phyloP scores from a whole-genome alignment of 2,888 invertebrate species.

The Acleris emargana region DNA sequence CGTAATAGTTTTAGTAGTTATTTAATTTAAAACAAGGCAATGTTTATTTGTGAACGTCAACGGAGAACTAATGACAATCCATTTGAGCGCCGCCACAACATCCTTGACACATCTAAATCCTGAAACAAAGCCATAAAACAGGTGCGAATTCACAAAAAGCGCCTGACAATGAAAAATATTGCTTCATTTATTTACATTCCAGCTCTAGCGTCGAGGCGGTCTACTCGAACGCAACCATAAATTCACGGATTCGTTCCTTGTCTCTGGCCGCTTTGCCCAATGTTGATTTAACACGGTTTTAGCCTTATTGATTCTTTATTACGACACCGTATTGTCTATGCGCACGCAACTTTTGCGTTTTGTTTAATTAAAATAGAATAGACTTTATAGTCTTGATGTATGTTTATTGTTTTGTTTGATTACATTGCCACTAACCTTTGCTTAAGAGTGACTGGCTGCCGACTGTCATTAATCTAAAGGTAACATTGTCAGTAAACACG shows the following conservation, averaged over 20 bases:
- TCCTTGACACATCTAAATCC: conserved; percentile 33
- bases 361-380: conserved; percentile 76
- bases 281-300: conserved; percentile 84
- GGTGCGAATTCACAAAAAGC: conserved; percentile 44
- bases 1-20: too few species aligned
- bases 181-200: conserved; percentile 56
- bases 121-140: conserved; percentile 34
- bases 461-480: conserved; percentile 4
- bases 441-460: conserved; percentile 3
- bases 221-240: conserved; percentile 70
- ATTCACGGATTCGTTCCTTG: conserved; percentile 81
- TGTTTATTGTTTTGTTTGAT: conserved; percentile 50
- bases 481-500: background rate
- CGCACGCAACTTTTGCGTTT: conserved; percentile 64
- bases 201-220: conserved; percentile 59
- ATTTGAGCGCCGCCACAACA: conserved; percentile 24
- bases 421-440: conserved; percentile 22
- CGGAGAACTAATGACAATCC: conserved; percentile 19
- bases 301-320: conserved; percentile 84
- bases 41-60: background rate
- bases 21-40: background rate
- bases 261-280: conserved; percentile 77
- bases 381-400: conserved; percentile 61
- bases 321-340: conserved; percentile 71
- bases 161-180: conserved; percentile 62